These are phyloP conservation scores for Diplosoma virens DNA, from an alignment of 23 tunicate species.

Conservation along the genomic window DNA sequence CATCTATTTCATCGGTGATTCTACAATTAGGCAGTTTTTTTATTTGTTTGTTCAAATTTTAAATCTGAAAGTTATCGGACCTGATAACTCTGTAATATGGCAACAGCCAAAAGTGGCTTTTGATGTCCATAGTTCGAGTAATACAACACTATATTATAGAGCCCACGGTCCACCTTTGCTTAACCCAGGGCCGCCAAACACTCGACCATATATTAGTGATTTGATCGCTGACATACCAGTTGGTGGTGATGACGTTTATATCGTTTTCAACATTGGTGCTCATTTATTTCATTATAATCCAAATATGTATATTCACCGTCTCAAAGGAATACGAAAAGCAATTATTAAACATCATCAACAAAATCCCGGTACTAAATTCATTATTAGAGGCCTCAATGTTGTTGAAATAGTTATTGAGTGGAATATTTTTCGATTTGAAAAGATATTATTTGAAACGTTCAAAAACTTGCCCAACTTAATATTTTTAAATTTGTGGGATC, in stretches of 20 bases:
- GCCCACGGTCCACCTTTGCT: slow-evolving; percentile 59
- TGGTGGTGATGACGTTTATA: slow-evolving; percentile 23
- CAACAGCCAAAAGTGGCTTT: slow-evolving; percentile 11
- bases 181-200: slow-evolving; percentile 39
- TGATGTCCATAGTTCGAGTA: not conserved
- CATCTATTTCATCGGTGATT: slow-evolving; percentile 49
- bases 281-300: slow-evolving; percentile 46
- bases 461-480: too few relatives aligned
- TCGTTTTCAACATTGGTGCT: slow-evolving; percentile 44
- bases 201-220: slow-evolving; percentile 49
- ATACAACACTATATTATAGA: slow-evolving; percentile 27
- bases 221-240: not conserved
- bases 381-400: not conserved
- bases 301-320: slow-evolving; percentile 6
- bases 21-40: slow-evolving; percentile 54
- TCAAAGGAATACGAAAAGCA: slow-evolving; percentile 14
- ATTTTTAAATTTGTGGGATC: too few relatives aligned
- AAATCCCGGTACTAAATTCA: slow-evolving; percentile 8
- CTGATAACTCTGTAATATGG: slow-evolving; percentile 9
- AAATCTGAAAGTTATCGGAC: not conserved
- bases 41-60: not conserved
- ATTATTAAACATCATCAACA: not conserved
- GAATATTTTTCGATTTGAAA: too few relatives aligned
- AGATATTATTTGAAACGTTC: too few relatives aligned
- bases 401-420: too few relatives aligned